Evolutionary conservation across 2,797 vertebrate genomes (phyloP).

Genomic region (Rhinatrema bivittatum): DNA sequence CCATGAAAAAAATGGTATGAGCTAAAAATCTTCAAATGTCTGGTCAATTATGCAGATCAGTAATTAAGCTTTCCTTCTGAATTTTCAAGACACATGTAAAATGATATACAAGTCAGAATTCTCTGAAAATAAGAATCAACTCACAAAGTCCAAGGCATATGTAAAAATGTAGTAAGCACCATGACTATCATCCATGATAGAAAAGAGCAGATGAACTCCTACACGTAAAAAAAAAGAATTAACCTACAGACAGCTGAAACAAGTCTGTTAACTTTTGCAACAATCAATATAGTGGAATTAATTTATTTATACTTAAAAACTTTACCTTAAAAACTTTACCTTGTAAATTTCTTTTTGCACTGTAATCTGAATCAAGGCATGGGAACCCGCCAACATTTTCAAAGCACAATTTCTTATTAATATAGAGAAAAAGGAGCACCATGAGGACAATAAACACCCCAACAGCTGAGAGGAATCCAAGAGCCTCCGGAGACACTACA

Average conservation of each 20-base stretch:
- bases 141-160: too few species aligned
- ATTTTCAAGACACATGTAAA: too few species aligned
- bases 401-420: constrained; percentile 91
- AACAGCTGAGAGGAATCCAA: constrained; percentile 88
- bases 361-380: constrained; percentile 78
- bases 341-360: constrained; percentile 64
- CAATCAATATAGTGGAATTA: background rate
- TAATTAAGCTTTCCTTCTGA: too few species aligned
- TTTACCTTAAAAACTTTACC: constrained; percentile 74
- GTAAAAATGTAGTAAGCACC: too few species aligned
- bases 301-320: too few species aligned
- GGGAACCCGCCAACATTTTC: constrained; percentile 81
- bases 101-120: too few species aligned
- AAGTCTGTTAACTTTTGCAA: background rate
- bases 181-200: too few species aligned
- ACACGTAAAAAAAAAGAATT: constrained; percentile 7
- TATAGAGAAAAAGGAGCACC: constrained; percentile 88
- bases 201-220: background rate
- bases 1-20: too few species aligned
- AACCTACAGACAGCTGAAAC: too few species aligned
- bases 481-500: constrained; percentile 92
- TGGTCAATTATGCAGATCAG: too few species aligned
- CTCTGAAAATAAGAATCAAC: too few species aligned
- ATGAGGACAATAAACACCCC: constrained; percentile 88
- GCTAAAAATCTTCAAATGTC: too few species aligned